Base-by-base conservation (phyloP, 2,888 invertebrate genomes). In the Perdita meconis region DNA sequence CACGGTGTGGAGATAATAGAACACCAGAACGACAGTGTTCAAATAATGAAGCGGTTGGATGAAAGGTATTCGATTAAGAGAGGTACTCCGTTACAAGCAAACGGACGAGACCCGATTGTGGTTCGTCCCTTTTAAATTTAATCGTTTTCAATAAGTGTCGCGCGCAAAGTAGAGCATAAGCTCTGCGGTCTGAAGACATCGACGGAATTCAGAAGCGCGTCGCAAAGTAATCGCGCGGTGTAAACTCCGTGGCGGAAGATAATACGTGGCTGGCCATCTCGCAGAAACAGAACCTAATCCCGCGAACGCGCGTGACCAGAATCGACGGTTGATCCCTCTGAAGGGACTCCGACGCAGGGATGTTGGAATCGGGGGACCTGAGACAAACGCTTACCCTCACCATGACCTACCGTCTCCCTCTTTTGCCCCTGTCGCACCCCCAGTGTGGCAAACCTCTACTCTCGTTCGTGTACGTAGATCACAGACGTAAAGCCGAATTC, bases 251-350 rank as follows among this genome's bases (percentile, higher is more conserved):
- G 47, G 47, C 53, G 69, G 65, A 55, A 59, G 67, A 66, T 70
- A 68, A 82, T 72, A 72, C 78, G 80, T 63, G 73, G 80, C 68
- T 65, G 72, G 78, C 78, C 81, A 79, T 81, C 72, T 84, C 83
- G 84, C 85, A 84, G 87, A 87, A 90, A 88, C 89, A 87, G 88
- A 89, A 89, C 88, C 90, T 91, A 89, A 90, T 91, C 90, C 91
- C 87, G 80, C 84, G 77, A 78, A 86, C 86, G 86, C 87, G 89
- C 91, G 90, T 90, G 91, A 90, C 88, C 82, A 72, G 90, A 90
- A 91, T 91, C 81, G 81, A 67, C 73, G 67, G 69, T 70, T 77
- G 81, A 82, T 72, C 76, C 80, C 75, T 55, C 64, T 40, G 30
- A 59, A 61, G 55, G 80, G 60, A 59, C 60, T 36, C 53, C 66